These are phyloP conservation scores for Melolontha melolontha DNA, from an alignment of 2,888 invertebrate genomes.

Conservation along the genomic window DNA sequence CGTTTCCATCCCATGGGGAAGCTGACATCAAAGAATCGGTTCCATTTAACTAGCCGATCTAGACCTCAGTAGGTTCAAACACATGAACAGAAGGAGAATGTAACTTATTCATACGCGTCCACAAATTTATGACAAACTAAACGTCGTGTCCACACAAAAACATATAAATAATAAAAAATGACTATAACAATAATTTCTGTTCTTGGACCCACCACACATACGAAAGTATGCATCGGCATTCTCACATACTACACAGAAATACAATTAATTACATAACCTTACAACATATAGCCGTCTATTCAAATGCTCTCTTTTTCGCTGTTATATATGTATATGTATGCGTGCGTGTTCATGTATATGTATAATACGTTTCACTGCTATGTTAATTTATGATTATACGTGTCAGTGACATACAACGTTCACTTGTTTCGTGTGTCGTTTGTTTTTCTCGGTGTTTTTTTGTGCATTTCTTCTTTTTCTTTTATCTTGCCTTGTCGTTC, in stretches of 20 bases:
- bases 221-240: constrained; percentile 8
- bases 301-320: constrained; percentile 4
- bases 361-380: constrained; percentile 16
- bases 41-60: background rate
- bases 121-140: background rate
- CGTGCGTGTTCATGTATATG: background rate
- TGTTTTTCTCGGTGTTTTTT: constrained; percentile 26
- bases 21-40: constrained; percentile 18
- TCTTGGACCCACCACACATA: constrained; percentile 23
- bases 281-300: constrained; percentile 17
- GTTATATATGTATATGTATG: too few species aligned
- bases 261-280: constrained; percentile 34
- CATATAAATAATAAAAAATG: constrained; percentile 29
- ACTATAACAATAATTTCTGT: constrained; percentile 26
- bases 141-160: background rate
- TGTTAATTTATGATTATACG: constrained; percentile 35
- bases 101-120: background rate
- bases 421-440: constrained; percentile 33
- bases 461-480: constrained; percentile 10
- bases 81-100: background rate
- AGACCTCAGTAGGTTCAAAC: background rate
- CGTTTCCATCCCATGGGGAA: constrained; percentile 9
- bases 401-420: constrained; percentile 37
- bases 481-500: constrained; percentile 11
- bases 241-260: constrained; percentile 10